Conservation (phyloP, 2,888 invertebrate species). For the Idaea straminata region DNA sequence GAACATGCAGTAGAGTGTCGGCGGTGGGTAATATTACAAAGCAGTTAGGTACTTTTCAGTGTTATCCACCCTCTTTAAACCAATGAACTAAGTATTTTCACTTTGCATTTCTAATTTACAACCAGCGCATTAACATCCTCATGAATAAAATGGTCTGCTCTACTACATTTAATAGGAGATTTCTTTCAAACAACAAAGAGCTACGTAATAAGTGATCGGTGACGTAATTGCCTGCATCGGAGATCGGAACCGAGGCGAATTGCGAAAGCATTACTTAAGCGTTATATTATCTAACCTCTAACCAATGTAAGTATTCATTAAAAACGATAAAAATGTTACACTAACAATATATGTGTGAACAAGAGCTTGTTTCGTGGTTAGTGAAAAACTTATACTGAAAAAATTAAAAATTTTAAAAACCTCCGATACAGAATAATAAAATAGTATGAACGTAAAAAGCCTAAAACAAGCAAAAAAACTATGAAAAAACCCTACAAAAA, state of each 20-base stretch:
- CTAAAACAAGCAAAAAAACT: too few relatives aligned
- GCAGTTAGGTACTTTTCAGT: conserved; percentile 1
- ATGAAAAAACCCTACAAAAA: too few relatives aligned
- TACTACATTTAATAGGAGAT: conserved; percentile 2
- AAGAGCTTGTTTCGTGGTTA: background rate
- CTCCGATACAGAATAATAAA: too few relatives aligned
- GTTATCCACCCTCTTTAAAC: conserved; percentile 1
- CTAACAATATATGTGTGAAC: background rate
- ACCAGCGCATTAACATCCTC: background rate
- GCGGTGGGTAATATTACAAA: conserved; percentile 1
- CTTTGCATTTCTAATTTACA: background rate
- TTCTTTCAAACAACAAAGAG: conserved; percentile 8
- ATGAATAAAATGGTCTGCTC: background rate
- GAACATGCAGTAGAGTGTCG: background rate
- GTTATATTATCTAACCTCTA: conserved; percentile 11
- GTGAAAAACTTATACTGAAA: too few relatives aligned
- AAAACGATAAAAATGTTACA: background rate
- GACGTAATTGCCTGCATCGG: conserved; percentile 18
- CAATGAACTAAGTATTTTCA: conserved; percentile 1
- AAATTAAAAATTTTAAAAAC: too few relatives aligned
- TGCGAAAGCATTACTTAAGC: conserved; percentile 20
- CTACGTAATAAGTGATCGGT: conserved; percentile 17
- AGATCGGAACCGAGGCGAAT: conserved; percentile 12
- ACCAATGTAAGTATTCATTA: background rate
- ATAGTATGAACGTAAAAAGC: too few relatives aligned